Evolutionary conservation across 2,888 invertebrate genomes (phyloP), one percentile per base, ranked within the genome.

Genomic region (Tipula helvola): DNA sequence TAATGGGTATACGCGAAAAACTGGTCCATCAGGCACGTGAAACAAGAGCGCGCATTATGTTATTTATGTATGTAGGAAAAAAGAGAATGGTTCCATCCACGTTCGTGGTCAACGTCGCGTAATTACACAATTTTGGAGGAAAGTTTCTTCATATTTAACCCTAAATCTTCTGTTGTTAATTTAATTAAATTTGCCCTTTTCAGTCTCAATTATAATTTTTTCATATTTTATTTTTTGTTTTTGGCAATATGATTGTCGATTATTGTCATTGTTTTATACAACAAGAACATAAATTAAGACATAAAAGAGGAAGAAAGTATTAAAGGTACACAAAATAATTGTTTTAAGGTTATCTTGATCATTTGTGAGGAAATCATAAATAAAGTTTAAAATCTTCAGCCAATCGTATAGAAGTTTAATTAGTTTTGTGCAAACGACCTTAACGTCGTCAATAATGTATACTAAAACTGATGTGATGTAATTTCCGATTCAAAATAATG

Each of bases 101-200:
- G 39, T 39, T 28, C 71, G 13, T 28, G 16, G 44, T 44, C 28
- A 1, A 1, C 44, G 44, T 57, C 52, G 52, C 71, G 71, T 71
- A 71, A 71, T 71, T 71, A 28, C 28, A 10, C 18, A 28, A 71
- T 71, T 28, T 71, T 71, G 71, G 71, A 13, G 28, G 28, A 28
- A 71, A 71, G 28, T 18, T 28, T 71, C 5, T 39, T 39, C 3
- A 39, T 71, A 28, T 28, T 71, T 71, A 71, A 28, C 71, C 71
- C 71, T 71, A 71, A 71, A 71, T 71, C 71, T 28, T 71, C 71
- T 57, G 52, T 57, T 57, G 8, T 57, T 57, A 16, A 57, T 16
- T 71, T 71, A 71, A 71, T 71, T 71, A 71, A 71, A 71, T 71
- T 71, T 71, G 71, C 71, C 71, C 71, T 71, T 71, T 71, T 71